phyloP scores from a whole-genome alignment of 2,888 invertebrate species.

The Acronicta alni region DNA sequence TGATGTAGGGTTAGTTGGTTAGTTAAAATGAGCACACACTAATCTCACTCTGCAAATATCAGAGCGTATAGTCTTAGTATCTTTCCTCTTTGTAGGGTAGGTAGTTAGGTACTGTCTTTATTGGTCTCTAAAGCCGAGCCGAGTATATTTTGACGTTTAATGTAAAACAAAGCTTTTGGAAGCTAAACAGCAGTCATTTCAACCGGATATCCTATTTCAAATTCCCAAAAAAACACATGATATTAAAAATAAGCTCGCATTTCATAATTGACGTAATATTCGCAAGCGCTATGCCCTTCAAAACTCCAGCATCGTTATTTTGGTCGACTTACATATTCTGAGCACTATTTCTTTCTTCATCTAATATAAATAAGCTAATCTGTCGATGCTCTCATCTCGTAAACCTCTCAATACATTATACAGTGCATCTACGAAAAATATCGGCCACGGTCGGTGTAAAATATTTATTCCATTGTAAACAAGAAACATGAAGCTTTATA shows the following conservation, averaged over 20 bases:
- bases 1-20: too few species aligned
- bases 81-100: too few species aligned
- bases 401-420: slow-evolving; percentile 33
- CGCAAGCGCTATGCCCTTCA: slow-evolving; percentile 49
- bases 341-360: slow-evolving; percentile 33
- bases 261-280: slow-evolving; percentile 34
- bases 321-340: slow-evolving; percentile 22
- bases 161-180: too few species aligned
- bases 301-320: slow-evolving; percentile 44
- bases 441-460: slow-evolving; percentile 24
- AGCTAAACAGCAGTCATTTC: not conserved
- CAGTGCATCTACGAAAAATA: slow-evolving; percentile 23
- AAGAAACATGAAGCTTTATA: not conserved
- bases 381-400: slow-evolving; percentile 33
- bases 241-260: slow-evolving; percentile 11
- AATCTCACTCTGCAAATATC: too few species aligned
- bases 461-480: slow-evolving; percentile 22
- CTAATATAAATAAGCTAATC: slow-evolving; percentile 48
- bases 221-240: not conserved
- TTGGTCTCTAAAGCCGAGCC: too few species aligned
- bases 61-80: too few species aligned
- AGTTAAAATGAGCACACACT: too few species aligned
- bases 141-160: too few species aligned
- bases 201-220: not conserved
- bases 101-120: too few species aligned